phyloP scores from a whole-genome alignment of 2,113 vertebrate species.

The Ochotona princeps region DNA sequence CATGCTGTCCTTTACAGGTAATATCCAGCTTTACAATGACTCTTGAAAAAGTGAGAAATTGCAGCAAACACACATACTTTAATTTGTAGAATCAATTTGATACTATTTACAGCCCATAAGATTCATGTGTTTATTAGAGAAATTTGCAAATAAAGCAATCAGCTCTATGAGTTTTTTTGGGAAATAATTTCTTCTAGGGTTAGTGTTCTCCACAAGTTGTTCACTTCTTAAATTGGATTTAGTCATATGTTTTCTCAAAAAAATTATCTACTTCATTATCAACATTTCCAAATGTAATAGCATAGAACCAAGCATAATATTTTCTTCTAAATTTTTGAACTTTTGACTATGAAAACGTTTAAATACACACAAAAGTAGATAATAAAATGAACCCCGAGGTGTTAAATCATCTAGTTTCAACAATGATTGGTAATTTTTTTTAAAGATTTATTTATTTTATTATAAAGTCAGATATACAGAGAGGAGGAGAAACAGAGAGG shows the following conservation, averaged over 20 bases:
- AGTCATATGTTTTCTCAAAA: conserved; percentile 49
- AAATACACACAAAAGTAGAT: background rate
- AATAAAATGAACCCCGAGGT: conserved; percentile 5
- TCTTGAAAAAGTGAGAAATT: background rate
- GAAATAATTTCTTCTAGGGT: background rate
- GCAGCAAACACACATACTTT: background rate
- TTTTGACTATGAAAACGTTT: conserved; percentile 42
- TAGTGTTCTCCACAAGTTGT: conserved; percentile 2
- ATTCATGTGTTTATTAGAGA: background rate
- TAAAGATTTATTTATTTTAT: too few relatives aligned
- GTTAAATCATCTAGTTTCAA: background rate
- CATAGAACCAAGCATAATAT: background rate
- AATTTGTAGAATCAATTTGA: conserved; percentile 5
- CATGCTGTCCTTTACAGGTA: background rate
- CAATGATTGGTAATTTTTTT: conserved; percentile 27
- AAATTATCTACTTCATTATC: conserved; percentile 45
- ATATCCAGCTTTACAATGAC: background rate
- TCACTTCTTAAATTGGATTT: background rate
- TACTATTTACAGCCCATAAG: background rate
- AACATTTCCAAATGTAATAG: conserved; percentile 33
- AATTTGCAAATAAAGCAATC: background rate
- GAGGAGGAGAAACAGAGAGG: too few relatives aligned
- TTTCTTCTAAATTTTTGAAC: conserved; percentile 25
- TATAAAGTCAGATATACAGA: too few relatives aligned
- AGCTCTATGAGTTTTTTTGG: background rate